phyloP scores from a whole-genome alignment of 2,797 vertebrate genomes.

The Neopelma chrysocephalum region DNA sequence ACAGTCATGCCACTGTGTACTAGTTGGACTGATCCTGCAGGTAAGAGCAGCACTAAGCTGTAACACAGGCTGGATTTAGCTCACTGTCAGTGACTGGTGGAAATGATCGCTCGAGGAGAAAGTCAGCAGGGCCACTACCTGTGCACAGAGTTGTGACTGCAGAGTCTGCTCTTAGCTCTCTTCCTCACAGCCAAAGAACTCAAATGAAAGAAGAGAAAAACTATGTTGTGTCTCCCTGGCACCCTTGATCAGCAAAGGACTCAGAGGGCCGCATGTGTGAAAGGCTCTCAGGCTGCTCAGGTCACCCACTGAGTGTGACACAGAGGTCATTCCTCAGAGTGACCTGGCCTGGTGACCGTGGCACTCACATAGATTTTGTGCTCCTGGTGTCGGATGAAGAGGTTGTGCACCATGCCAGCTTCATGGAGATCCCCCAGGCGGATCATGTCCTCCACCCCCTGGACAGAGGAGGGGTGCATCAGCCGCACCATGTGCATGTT shows the following conservation, averaged over 20 bases:
- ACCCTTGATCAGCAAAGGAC: not conserved
- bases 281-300: not conserved
- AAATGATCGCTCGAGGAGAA: not conserved
- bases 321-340: not conserved
- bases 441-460: constrained; percentile 97
- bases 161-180: not conserved
- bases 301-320: not conserved
- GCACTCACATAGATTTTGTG: constrained; percentile 92
- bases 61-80: not conserved
- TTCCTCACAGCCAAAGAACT: not conserved
- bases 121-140: not conserved
- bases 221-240: not conserved
- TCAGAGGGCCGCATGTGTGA: not conserved
- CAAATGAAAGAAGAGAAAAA: not conserved
- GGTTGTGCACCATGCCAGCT: constrained; percentile 93
- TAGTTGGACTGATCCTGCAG: not conserved
- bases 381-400: constrained; percentile 90
- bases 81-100: not conserved
- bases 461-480: constrained; percentile 90
- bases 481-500: constrained; percentile 72
- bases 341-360: not conserved
- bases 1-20: not conserved
- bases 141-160: not conserved
- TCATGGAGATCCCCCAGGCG: constrained; percentile 90
- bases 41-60: not conserved